These are phyloP conservation scores for Stichopus chloronotus DNA, from an alignment of 35 echinoderm and acorn worm species.

Conservation along the genomic window DNA sequence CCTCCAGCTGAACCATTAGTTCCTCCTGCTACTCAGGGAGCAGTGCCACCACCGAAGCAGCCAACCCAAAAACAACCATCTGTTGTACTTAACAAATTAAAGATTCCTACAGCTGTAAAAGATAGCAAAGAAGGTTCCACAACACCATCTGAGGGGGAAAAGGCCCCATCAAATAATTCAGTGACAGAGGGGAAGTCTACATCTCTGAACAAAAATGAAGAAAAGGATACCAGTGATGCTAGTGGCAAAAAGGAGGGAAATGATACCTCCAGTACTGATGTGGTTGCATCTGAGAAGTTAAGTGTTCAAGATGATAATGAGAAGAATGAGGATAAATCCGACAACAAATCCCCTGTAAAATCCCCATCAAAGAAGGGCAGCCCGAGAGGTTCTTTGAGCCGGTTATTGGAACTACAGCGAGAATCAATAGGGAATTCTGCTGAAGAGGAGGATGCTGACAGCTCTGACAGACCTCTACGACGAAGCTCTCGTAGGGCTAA, in stretches of 20 bases:
- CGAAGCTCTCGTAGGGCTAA: constrained; percentile 55
- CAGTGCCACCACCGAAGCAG: background rate
- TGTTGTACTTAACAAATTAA: background rate
- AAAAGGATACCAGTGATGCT: background rate
- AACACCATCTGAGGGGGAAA: background rate
- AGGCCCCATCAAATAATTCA: background rate
- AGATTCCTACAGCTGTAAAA: background rate
- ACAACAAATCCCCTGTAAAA: background rate
- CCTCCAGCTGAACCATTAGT: background rate
- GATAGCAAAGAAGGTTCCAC: background rate
- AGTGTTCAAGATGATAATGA: constrained; percentile 1
- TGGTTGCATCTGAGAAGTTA: background rate
- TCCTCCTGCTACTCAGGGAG: background rate
- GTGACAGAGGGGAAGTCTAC: background rate
- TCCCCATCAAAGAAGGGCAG: constrained; percentile 3
- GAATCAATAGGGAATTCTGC: background rate
- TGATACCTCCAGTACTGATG: background rate
- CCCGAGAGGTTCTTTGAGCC: constrained; percentile 12
- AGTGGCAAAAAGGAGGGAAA: background rate
- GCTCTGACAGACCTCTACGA: background rate
- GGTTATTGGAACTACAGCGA: constrained; percentile 45
- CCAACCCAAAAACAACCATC: background rate
- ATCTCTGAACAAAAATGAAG: background rate
- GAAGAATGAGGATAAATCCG: constrained; percentile 21
- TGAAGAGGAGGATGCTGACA: constrained; percentile 14